phyloP scores from a whole-genome alignment of 1,140 invertebrate species.

The Diorhabda sublineata region DNA sequence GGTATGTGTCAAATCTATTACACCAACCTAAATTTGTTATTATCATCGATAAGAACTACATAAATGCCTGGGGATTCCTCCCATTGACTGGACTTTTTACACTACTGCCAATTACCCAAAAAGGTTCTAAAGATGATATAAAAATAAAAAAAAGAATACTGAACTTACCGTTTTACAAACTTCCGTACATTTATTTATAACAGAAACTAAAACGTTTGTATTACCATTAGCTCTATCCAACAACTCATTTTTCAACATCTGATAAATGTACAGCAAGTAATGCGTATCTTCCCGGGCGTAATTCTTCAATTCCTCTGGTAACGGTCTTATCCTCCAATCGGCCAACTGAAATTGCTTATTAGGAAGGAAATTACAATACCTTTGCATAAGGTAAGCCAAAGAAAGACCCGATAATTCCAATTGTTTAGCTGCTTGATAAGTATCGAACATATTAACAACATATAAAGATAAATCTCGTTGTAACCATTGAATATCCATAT shows the following conservation, averaged over 20 bases:
- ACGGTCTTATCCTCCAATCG: slow-evolving; percentile 93
- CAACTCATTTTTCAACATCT: slow-evolving; percentile 74
- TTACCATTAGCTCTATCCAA: slow-evolving; percentile 64
- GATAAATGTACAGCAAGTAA: slow-evolving; percentile 91
- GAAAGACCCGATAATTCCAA: slow-evolving; percentile 71
- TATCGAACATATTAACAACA: slow-evolving; percentile 97
- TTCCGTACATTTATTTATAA: slow-evolving; percentile 66
- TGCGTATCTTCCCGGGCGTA: slow-evolving; percentile 96
- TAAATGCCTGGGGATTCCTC: no score
- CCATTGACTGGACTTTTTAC: no score
- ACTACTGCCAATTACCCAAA: no score
- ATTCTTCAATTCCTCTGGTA: slow-evolving; percentile 75
- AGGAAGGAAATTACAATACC: slow-evolving; percentile 73
- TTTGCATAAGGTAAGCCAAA: slow-evolving; percentile 72
- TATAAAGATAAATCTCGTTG: slow-evolving; percentile 94
- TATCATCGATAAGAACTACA: no score
- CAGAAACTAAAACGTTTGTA: slow-evolving; percentile 65
- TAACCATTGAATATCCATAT: slow-evolving; percentile 88
- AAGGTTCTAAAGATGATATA: no score
- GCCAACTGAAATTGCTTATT: slow-evolving; percentile 92
- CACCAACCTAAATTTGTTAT: no score
- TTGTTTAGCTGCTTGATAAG: slow-evolving; percentile 77
- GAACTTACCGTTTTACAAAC: slow-evolving; percentile 62
- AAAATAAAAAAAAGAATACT: not conserved
- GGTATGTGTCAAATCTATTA: no score